Base-by-base conservation (phyloP, 2,888 invertebrate genomes). In the Morinoia aosen region DNA sequence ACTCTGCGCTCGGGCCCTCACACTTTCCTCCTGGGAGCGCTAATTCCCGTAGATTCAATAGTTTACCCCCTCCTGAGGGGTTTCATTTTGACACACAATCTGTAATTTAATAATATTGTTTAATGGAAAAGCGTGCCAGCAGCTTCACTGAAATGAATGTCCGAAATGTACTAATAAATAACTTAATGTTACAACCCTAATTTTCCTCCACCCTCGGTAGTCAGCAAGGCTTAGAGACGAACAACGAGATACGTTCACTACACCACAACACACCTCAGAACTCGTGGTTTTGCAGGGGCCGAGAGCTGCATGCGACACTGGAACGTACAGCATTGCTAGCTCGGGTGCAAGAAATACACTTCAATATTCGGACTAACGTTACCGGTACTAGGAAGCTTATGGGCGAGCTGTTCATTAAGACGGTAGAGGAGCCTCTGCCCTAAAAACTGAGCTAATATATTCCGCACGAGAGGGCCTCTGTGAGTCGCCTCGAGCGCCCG, bases 371-470 rank as follows among this genome's bases (percentile, higher is more conserved):
- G 76, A 76, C 76, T 76, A 76, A 76, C 76, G 76, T 76, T 76
- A 76, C 76, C 25, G 76, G 76, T 76, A 76, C 76, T 76, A 76
- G 76, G 76, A 76, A 76, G 76, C 76, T 76, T 76, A 76, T 76
- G 76, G 76, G 25, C 76, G 76, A 76, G 76, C 76, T 76, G 57
- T 93, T 93, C 56, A 93, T 93, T 93, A 93, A 93, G 93, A 39
- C 57, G 93, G 48, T 57, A 93, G 93, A 56, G 57, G 48, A 56
- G 93, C n/a, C 93, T 57, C 19, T 48, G 93, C 93, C 48, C 93
- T 56, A 93, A 93, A 93, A 93, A 93, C 48, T 7, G 25, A 93
- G 93, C 48, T 48, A 93, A 93, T 93, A 93, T 93, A 93, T 93
- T 93, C 93, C 57, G 48, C 33, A 93, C 48, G 93, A 57, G 93